Conservation (phyloP, 1,140 invertebrate genomes). For the Potamilus streckersoni region DNA sequence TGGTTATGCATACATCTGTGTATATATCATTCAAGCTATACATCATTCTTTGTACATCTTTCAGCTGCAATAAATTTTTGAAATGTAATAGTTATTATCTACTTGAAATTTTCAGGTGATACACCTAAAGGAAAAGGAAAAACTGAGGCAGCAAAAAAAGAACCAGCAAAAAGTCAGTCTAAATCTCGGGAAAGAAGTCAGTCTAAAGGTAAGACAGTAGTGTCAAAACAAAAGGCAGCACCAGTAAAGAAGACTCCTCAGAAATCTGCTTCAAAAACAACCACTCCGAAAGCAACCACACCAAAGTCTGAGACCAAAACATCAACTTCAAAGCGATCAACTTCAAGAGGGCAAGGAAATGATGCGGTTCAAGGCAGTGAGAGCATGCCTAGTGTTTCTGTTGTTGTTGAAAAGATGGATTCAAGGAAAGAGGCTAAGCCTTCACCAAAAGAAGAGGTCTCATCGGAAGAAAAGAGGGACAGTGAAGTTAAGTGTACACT, state of each 20-base stretch:
- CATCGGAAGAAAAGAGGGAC: slow-evolving; percentile 1
- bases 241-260: slow-evolving; percentile 6
- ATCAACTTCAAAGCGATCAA: slow-evolving; percentile 5
- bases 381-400: background rate
- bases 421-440: slow-evolving; percentile 7
- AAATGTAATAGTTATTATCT: no score
- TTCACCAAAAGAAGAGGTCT: slow-evolving; percentile 4
- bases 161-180: no score
- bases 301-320: slow-evolving; percentile 18
- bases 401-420: background rate
- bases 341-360: background rate
- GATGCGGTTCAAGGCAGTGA: background rate
- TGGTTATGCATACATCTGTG: no score
- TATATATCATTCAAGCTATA: no score
- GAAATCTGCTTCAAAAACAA: slow-evolving; percentile 4
- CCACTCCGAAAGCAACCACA: slow-evolving; percentile 8
- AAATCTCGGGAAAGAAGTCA: no score
- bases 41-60: no score
- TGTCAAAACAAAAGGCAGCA: slow-evolving; percentile 2
- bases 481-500: background rate
- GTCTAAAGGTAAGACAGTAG: slow-evolving; percentile 7
- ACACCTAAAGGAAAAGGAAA: no score
- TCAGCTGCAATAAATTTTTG: no score
- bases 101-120: no score
- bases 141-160: no score